Percentiles rank a stretch among this genome's conserved stretches.
phyloP scores from a whole-genome alignment of 2,797 vertebrate species.

The Lithobates pipiens region DNA sequence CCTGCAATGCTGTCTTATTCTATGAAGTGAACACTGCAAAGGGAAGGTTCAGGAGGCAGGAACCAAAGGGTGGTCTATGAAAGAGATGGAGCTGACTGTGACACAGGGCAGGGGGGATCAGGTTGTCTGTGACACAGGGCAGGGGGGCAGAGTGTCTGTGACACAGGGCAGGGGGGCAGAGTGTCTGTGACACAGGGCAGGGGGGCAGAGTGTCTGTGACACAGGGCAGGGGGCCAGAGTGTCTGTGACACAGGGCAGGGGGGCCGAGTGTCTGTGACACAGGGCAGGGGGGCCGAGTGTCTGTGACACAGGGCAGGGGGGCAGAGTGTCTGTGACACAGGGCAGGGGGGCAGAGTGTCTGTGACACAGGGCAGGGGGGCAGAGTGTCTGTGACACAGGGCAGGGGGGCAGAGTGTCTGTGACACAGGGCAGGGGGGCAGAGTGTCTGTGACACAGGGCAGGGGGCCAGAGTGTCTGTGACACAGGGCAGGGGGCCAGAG shows the following conservation, averaged over 20 bases:
- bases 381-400: no score
- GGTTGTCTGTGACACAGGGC: neutral
- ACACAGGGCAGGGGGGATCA: no score
- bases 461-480: neutral
- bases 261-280: neutral
- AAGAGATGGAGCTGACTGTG: no score
- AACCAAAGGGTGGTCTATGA: no score
- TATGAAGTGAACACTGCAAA: no score
- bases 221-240: neutral
- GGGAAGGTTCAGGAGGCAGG: no score
- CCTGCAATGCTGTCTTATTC: no score
- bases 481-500: no score
- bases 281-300: neutral
- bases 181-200: neutral
- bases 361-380: no score
- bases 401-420: no score
- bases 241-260: neutral
- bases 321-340: neutral
- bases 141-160: neutral
- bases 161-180: neutral
- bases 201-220: neutral
- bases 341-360: neutral
- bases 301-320: neutral
- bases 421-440: neutral
- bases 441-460: neutral